These are phyloP conservation scores for Hiodon alosoides DNA, from an alignment of 2,113 vertebrate species.

Conservation along the genomic window DNA sequence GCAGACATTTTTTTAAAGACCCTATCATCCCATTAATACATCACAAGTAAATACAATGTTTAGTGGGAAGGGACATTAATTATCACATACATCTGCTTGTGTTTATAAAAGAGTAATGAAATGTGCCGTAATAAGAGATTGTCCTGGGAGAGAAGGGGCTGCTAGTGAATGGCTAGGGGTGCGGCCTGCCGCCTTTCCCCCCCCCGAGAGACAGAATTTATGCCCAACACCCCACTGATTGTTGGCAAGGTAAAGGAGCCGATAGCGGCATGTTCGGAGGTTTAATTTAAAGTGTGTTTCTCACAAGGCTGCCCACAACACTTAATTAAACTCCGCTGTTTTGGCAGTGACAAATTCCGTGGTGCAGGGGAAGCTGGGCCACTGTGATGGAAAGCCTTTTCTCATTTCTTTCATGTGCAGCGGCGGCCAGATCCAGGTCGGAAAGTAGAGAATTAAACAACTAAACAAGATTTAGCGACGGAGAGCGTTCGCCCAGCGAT, in stretches of 20 bases:
- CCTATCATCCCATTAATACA: slow-evolving; percentile 68
- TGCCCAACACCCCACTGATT: slow-evolving; percentile 86
- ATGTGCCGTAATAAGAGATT: slow-evolving; percentile 74
- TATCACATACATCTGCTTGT: slow-evolving; percentile 76
- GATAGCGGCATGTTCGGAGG: slow-evolving; percentile 88
- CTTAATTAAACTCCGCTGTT: slow-evolving; percentile 99
- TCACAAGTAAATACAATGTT: slow-evolving; percentile 87
- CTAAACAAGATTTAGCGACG: slow-evolving; percentile 72
- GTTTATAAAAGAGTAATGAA: slow-evolving; percentile 84
- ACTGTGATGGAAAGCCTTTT: slow-evolving; percentile 82
- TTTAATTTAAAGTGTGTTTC: slow-evolving; percentile 99
- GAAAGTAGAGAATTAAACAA: slow-evolving; percentile 75
- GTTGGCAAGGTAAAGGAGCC: slow-evolving; percentile 91
- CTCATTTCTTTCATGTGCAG: slow-evolving; percentile 86
- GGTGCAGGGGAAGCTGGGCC: slow-evolving; percentile 75
- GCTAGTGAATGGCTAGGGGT: slow-evolving; percentile 85
- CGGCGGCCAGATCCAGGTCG: slow-evolving; percentile 81
- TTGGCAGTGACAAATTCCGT: slow-evolving; percentile 99
- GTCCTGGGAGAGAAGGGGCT: slow-evolving; percentile 67
- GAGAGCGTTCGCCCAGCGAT: slow-evolving; percentile 59
- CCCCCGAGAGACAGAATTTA: slow-evolving; percentile 85
- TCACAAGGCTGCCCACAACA: slow-evolving; percentile 99
- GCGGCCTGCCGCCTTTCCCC: slow-evolving; percentile 62
- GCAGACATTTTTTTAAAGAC: slow-evolving; percentile 49
- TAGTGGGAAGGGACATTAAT: slow-evolving; percentile 82